Percentiles rank a stretch among this genome's conserved stretches.
Evolutionary conservation across 2,113 vertebrate genomes (phyloP).

Genomic region (Paraplagusia blochii): DNA sequence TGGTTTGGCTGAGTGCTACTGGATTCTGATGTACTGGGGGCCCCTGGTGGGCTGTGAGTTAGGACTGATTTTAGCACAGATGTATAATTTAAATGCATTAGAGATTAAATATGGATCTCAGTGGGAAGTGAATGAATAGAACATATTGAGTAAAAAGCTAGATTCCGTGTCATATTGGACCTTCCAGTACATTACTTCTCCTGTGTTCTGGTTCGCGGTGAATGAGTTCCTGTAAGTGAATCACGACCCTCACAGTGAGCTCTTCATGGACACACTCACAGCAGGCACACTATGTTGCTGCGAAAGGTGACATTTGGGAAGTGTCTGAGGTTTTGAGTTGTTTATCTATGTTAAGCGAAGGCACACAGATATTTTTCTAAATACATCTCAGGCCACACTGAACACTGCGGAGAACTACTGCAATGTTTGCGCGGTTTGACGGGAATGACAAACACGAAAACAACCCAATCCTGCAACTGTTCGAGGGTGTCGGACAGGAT

Average conservation of each 20-base stretch:
- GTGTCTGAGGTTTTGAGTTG: conserved; percentile 20
- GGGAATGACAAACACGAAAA: background rate
- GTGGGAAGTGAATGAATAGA: too few species aligned
- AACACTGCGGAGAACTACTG: background rate
- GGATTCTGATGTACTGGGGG: background rate
- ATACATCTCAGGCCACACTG: conserved; percentile 25
- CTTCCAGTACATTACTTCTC: background rate
- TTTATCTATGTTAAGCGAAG: conserved; percentile 34
- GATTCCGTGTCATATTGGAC: background rate
- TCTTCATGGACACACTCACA: conserved; percentile 7
- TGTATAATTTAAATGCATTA: conserved; percentile 15
- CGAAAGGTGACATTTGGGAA: conserved; percentile 24
- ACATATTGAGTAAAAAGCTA: conserved; percentile 1
- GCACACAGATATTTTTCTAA: conserved; percentile 10
- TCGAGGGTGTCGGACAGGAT: too few species aligned
- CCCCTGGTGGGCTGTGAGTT: conserved; percentile 21
- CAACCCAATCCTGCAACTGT: background rate
- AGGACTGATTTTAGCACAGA: background rate
- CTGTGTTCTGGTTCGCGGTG: background rate
- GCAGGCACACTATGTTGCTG: background rate
- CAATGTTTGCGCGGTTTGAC: background rate
- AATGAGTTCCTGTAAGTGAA: conserved; percentile 8
- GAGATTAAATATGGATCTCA: background rate
- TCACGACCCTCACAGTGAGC: conserved; percentile 10
- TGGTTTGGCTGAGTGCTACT: conserved; percentile 2